Evolutionary conservation across 1,140 invertebrate species (phyloP).

Genomic region (Cotesia typhae): DNA sequence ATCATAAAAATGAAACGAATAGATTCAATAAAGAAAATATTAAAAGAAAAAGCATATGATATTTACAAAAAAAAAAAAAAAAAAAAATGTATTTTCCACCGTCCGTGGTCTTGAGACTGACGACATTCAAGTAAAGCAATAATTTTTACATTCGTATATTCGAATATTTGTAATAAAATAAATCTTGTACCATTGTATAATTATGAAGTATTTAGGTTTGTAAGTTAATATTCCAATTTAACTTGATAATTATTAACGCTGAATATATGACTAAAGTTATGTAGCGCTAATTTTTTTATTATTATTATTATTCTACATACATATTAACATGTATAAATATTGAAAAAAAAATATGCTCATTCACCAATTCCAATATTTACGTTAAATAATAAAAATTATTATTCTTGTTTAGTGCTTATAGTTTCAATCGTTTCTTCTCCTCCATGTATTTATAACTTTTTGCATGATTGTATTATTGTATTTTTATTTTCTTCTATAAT

Average conservation of each 20-base stretch:
- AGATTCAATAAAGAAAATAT: conserved; percentile 7
- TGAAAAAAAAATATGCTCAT: conserved; percentile 40
- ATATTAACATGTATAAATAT: neutral
- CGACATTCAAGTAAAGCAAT: conserved; percentile 23
- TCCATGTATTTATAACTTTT: conserved; percentile 12
- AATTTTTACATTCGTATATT: conserved; percentile 19
- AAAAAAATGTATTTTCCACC: conserved; percentile 24
- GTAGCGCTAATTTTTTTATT: conserved; percentile 14
- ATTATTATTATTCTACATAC: neutral
- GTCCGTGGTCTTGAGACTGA: conserved; percentile 32
- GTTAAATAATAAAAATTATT: conserved; percentile 51
- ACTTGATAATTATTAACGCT: neutral
- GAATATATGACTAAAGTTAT: neutral
- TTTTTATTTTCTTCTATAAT: too few relatives aligned
- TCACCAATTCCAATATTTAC: conserved; percentile 49
- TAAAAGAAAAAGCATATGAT: neutral
- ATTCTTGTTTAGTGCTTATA: conserved; percentile 50
- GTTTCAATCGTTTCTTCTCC: conserved; percentile 24
- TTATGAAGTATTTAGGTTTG: conserved; percentile 1
- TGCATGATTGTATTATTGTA: conserved; percentile 7
- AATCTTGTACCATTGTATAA: conserved; percentile 29
- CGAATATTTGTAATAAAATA: conserved; percentile 26
- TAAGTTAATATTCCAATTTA: conserved; percentile 3
- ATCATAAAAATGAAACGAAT: conserved; percentile 7
- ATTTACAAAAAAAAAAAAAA: too few relatives aligned